These are phyloP conservation scores for Anolis apletophallus DNA, from an alignment of 2,797 vertebrate species.

Conservation along the genomic window DNA sequence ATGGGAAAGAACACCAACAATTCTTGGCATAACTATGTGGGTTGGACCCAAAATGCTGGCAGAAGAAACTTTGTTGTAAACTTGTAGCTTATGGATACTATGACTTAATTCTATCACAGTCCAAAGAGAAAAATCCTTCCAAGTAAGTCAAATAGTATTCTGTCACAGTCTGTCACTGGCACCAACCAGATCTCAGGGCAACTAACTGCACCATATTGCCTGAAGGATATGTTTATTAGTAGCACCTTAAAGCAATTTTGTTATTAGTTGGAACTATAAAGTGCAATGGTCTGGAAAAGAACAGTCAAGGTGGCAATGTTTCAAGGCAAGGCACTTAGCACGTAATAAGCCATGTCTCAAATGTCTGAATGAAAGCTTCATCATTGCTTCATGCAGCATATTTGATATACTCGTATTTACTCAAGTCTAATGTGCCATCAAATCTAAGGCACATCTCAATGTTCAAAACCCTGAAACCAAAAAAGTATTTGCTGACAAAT, in stretches of 20 bases:
- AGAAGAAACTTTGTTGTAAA: neutral
- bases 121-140: constrained; percentile 15
- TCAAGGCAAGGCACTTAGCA: constrained; percentile 43
- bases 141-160: constrained; percentile 41
- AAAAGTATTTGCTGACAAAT: too few relatives aligned
- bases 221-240: neutral
- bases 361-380: constrained; percentile 47
- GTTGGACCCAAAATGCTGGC: neutral
- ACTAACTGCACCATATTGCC: constrained; percentile 35
- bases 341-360: constrained; percentile 42
- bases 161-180: constrained; percentile 28
- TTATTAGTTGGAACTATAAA: constrained; percentile 35
- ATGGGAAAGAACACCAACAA: neutral
- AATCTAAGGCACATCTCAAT: too few relatives aligned
- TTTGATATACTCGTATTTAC: too few relatives aligned
- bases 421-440: too few relatives aligned
- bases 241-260: constrained; percentile 39
- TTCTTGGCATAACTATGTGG: neutral
- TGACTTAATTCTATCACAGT: constrained; percentile 8
- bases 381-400: constrained; percentile 30
- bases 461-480: too few relatives aligned
- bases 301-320: constrained; percentile 62
- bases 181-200: constrained; percentile 46
- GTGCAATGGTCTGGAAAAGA: constrained; percentile 58
- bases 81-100: neutral